Evolutionary conservation across 2,113 vertebrate genomes (phyloP), one percentile per base, ranked within the genome.

Genomic region (Opisthocomus hoazin): DNA sequence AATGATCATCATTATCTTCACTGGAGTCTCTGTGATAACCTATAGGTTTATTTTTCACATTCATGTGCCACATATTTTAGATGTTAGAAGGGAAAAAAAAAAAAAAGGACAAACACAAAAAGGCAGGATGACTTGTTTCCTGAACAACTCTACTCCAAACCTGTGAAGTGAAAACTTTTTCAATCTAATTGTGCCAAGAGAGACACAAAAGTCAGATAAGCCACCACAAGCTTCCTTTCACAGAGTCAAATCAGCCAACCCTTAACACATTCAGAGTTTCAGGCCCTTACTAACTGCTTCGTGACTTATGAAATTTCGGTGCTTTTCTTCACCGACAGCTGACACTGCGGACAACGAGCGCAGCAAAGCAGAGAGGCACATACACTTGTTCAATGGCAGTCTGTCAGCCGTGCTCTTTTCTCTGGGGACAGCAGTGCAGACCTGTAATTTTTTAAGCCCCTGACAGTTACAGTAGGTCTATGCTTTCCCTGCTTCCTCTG

Each of bases 401-500:
- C 37, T 54, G 13, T 90, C 26, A 93, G 37, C 34, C 3, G 3
- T 15, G 61, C 26, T 64, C 20, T 50, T 87, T 46, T 15, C 86
- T 75, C 66, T 9, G 12, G 29, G 23, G 79, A 60, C 8, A 53
- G 23, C 21, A 78, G 36, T 4, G 12, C 43, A 92, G 30, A 85
- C 8, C 20, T 41, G 50, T n/a, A 66, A 70, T 54, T 89, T 64
- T 88, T 92, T 43, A 82, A 87, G 50, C 41, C 20, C 20, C 26
- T 89, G 73, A 88, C 65, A 39, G 77, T 80, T 95, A 77, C 46
- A 91, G 68, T 86, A 74, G 29, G 51, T 83, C 32, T 84, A 10
- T 2, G 39, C 68, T 92, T 71, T 57, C 24, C n/a, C 26, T 39
- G 15, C 77, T 94, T 94, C 94, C 64, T 85, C 37, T 88, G 32